Base-by-base conservation (phyloP, 2,113 vertebrate species). In the Morone saxatilis region DNA sequence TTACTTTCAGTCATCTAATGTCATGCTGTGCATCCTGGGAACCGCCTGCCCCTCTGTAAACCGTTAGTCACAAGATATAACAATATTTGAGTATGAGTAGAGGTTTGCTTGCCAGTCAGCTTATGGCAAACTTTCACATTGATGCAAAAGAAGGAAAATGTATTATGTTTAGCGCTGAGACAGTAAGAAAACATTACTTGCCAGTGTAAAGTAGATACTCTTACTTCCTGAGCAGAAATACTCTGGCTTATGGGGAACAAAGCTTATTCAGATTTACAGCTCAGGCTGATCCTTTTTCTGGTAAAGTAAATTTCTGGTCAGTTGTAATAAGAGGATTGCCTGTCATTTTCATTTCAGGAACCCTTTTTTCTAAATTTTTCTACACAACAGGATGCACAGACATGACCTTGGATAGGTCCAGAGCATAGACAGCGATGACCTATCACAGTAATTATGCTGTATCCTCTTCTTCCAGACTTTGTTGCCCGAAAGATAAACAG, bases 21-120 rank as follows among this genome's bases (percentile, higher is more conserved):
- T 67, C 79, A 36, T 53, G 56, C 70, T 87, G 66, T 72, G 81
- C 87, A 74, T 89, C 76, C 62, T 74, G 38, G 71, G 4, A 74
- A 62, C 13, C 51, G 16, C 45, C 47, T n/a, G 6, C 54, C 75
- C 38, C 14, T 68, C 40, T 48, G 2, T 7, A 61, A 68, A 60
- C 3, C 4, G 4, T 12, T 20, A 22, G 8, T 47, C 51, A 11
- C 7, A 6, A 17, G 6, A 38, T 56, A 31, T 47, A n/a, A 13
- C 1, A 50, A 12, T 36, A 59, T 59, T 38, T 45, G 4, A 43
- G 4, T 8, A 50, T 65, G 25, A 53, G 20, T 53, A 51, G 11
- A 60, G 4, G 17, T 62, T 25, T 59, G 5, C 48, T 76, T 68
- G 31, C 47, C 16, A 25, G 7, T 53, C 10, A 65, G 31, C 3